A percentile compares a stretch with the other conserved stretches of the same genome.
Evolutionary conservation across 2,113 vertebrate genomes (phyloP).

Genomic region (Nipponia nippon): DNA sequence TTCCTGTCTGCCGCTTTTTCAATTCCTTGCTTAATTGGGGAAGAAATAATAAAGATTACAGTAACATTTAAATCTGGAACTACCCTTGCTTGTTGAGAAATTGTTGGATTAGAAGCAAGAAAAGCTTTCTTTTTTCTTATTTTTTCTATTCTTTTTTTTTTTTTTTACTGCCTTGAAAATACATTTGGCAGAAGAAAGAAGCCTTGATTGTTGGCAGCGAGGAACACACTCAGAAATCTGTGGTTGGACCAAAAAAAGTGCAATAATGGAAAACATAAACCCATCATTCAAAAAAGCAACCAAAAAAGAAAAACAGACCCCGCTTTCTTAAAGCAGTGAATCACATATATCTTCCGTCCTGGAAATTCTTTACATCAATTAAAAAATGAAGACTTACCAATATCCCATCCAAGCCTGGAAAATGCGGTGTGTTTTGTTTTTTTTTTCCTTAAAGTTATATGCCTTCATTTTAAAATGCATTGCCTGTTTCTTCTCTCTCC

Average conservation of each 20-base stretch:
- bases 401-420: neutral
- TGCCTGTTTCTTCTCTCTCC: neutral
- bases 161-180: neutral
- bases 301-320: neutral
- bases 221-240: neutral
- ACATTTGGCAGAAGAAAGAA: neutral
- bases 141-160: neutral
- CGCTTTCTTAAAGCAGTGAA: neutral
- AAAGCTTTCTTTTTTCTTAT: neutral
- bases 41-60: neutral
- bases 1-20: neutral
- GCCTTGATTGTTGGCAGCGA: neutral
- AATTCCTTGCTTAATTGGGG: neutral
- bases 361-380: neutral
- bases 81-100: neutral
- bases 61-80: neutral
- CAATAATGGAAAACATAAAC: neutral
- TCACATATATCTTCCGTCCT: neutral
- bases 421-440: neutral
- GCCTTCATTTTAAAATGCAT: neutral
- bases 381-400: neutral
- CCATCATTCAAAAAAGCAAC: neutral
- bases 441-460: neutral
- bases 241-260: neutral
- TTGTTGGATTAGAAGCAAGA: neutral